These are phyloP conservation scores for Sander vitreus DNA, from an alignment of 2,113 vertebrate genomes.

Conservation along the genomic window DNA sequence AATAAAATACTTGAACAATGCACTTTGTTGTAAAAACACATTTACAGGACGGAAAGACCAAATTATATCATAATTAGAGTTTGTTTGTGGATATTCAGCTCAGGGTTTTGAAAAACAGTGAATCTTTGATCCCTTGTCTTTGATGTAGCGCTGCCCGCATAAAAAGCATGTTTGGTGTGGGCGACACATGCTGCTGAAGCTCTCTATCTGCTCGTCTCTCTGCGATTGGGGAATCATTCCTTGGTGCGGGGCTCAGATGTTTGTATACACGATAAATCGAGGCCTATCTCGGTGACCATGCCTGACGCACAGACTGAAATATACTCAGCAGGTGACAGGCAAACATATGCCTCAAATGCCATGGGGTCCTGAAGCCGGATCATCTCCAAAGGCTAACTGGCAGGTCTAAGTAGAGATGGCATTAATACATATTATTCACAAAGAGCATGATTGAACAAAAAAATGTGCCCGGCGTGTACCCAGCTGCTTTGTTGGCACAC, in stretches of 20 bases:
- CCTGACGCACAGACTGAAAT: slow-evolving; percentile 58
- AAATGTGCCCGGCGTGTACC: slow-evolving; percentile 82
- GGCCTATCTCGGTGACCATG: slow-evolving; percentile 60
- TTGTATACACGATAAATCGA: slow-evolving; percentile 65
- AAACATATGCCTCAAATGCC: slow-evolving; percentile 83
- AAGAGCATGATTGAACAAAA: slow-evolving; percentile 86
- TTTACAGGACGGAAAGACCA: not conserved
- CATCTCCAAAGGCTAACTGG: slow-evolving; percentile 85
- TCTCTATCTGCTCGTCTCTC: slow-evolving; percentile 38
- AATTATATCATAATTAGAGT: slow-evolving; percentile 2
- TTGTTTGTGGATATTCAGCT: not conserved
- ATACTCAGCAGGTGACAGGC: slow-evolving; percentile 81
- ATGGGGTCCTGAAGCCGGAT: slow-evolving; percentile 82
- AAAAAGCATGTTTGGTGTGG: slow-evolving; percentile 45
- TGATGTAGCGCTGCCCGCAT: slow-evolving; percentile 57
- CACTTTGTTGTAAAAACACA: not conserved
- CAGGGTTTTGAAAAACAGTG: slow-evolving; percentile 28
- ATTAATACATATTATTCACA: slow-evolving; percentile 86
- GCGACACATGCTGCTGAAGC: slow-evolving; percentile 48
- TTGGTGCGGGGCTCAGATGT: slow-evolving; percentile 52
- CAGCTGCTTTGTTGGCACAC: slow-evolving; percentile 81
- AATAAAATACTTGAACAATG: not conserved
- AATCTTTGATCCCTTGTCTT: slow-evolving; percentile 63
- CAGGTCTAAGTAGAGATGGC: slow-evolving; percentile 78
- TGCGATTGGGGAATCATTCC: slow-evolving; percentile 43